These are phyloP conservation scores for Scaptomyza montana DNA, from an alignment of 1,140 invertebrate genomes.

Conservation along the genomic window DNA sequence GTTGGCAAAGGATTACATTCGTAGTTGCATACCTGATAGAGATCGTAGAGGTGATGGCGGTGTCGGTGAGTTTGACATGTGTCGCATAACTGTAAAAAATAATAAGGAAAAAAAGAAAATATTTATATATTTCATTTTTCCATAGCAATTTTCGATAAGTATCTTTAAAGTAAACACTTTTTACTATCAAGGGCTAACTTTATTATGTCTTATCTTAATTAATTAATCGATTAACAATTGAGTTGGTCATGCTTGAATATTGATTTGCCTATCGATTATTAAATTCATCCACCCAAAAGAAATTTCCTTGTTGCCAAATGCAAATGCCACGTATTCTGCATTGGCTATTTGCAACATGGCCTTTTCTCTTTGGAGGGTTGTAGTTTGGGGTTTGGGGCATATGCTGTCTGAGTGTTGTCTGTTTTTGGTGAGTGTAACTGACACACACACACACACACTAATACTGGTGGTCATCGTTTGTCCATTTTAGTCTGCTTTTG, in stretches of 20 bases:
- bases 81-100: constrained; percentile 76
- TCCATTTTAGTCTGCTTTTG: constrained; percentile 26
- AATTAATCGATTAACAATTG: constrained; percentile 6
- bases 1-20: constrained; percentile 68
- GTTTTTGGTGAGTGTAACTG: constrained; percentile 39
- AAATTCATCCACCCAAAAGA: not conserved
- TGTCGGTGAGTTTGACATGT: constrained; percentile 81
- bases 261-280: constrained; percentile 6
- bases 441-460: constrained; percentile 16
- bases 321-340: constrained; percentile 68
- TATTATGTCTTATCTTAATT: too few species aligned
- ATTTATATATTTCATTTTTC: not conserved
- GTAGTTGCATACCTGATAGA: constrained; percentile 70
- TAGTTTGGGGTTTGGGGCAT: not conserved
- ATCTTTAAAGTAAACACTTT: too few species aligned
- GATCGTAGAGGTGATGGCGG: constrained; percentile 80
- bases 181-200: too few species aligned
- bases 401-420: constrained; percentile 23
- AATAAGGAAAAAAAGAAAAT: not conserved
- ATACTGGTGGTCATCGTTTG: constrained; percentile 19
- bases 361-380: not conserved
- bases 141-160: too few species aligned
- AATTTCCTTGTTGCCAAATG: constrained; percentile 29
- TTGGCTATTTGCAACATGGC: not conserved
- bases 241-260: too few species aligned